A percentile compares a stretch with the other conserved stretches of the same genome.
Conservation (phyloP, 2,888 invertebrate species). For the Andrena haemorrhoa region DNA sequence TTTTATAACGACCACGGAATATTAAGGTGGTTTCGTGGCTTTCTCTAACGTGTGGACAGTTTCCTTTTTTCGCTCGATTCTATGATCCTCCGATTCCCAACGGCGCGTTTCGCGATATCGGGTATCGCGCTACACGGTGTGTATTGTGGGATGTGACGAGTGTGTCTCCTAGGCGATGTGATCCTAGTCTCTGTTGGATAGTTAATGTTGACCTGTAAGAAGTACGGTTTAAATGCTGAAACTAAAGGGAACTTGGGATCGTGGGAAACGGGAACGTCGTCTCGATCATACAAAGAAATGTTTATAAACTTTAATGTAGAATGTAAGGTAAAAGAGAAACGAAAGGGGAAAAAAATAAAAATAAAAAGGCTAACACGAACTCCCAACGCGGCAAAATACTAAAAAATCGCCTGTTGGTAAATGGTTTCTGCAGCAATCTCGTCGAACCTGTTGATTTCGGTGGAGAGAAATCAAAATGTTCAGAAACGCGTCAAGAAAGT, state of each 20-base stretch:
- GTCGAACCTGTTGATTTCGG: not conserved
- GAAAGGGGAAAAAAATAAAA: not conserved
- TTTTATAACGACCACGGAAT: conserved; percentile 43
- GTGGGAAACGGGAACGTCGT: conserved; percentile 14
- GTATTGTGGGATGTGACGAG: conserved; percentile 54
- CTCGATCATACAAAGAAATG: conserved; percentile 51
- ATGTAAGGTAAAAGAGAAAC: conserved; percentile 6
- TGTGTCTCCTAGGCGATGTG: conserved; percentile 61
- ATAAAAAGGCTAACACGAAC: not conserved
- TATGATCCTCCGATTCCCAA: conserved; percentile 62
- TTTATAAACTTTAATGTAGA: conserved; percentile 5
- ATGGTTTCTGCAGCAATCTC: conserved; percentile 9
- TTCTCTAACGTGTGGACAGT: conserved; percentile 30
- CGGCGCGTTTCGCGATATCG: conserved; percentile 57
- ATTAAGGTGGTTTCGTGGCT: conserved; percentile 44
- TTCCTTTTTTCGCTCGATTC: conserved; percentile 34
- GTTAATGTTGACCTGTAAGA: conserved; percentile 83
- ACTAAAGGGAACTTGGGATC: conserved; percentile 26
- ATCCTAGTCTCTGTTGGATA: conserved; percentile 67
- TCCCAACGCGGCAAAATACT: conserved; percentile 4
- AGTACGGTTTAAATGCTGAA: conserved; percentile 79
- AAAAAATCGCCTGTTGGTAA: conserved; percentile 21
- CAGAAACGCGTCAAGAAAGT: conserved; percentile 12
- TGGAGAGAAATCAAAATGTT: conserved; percentile 14
- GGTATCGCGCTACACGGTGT: conserved; percentile 40